A percentile compares a stretch with the other conserved stretches of the same genome.
These are phyloP conservation scores for Shargacucullia verbasci DNA, from an alignment of 2,888 invertebrate genomes.

Conservation along the genomic window DNA sequence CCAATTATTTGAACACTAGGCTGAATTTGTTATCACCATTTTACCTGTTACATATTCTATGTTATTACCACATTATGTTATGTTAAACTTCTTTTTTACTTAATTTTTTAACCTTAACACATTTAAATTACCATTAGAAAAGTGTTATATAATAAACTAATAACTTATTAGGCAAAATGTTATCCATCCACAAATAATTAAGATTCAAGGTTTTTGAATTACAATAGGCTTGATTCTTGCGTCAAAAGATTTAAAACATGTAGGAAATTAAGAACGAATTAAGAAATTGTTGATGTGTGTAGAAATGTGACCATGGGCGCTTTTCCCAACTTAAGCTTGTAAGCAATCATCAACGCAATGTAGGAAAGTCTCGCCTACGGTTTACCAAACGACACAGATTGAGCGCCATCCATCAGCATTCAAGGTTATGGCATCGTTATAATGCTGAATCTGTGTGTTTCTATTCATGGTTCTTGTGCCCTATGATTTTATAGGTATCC, in stretches of 20 bases:
- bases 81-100: constrained; percentile 7
- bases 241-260: constrained; percentile 19
- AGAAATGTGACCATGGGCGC: constrained; percentile 11
- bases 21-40: too few relatives aligned
- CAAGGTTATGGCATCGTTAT: too few relatives aligned
- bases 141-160: constrained; percentile 22
- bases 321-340: background rate
- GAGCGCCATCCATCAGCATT: too few relatives aligned
- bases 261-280: constrained; percentile 35
- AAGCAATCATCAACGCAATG: too few relatives aligned
- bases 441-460: too few relatives aligned
- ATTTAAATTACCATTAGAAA: constrained; percentile 7
- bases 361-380: background rate
- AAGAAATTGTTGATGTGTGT: constrained; percentile 24
- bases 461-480: too few relatives aligned
- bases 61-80: too few relatives aligned
- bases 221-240: constrained; percentile 22
- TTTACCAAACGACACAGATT: background rate
- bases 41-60: too few relatives aligned
- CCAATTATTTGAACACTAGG: too few relatives aligned
- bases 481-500: too few relatives aligned
- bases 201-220: constrained; percentile 27
- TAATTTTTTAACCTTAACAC: constrained; percentile 17
- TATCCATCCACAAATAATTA: constrained; percentile 1
- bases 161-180: constrained; percentile 5